These are phyloP conservation scores for Chelidonichthys spinosus DNA, from an alignment of 2,797 vertebrate species.

Conservation along the genomic window DNA sequence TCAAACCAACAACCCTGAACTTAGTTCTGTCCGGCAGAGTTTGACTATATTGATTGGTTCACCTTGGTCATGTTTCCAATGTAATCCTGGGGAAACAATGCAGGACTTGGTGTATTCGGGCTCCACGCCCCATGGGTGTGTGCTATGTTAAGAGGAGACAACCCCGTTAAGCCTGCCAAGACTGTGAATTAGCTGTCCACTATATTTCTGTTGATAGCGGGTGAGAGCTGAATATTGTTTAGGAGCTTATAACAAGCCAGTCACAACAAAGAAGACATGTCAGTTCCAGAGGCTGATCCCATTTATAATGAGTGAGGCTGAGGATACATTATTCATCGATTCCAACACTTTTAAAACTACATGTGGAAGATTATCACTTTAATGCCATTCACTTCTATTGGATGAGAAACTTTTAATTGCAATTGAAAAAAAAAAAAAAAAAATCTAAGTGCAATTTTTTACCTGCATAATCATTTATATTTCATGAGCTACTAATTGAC, in stretches of 20 bases:
- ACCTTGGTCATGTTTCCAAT: conserved; percentile 65
- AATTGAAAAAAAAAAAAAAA: conserved; percentile 4
- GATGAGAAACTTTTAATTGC: conserved; percentile 45
- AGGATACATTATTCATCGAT: conserved; percentile 25
- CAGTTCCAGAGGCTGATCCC: conserved; percentile 32
- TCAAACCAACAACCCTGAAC: conserved; percentile 42
- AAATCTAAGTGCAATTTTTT: conserved; percentile 36
- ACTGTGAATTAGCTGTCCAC: conserved; percentile 56
- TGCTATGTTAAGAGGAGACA: conserved; percentile 55
- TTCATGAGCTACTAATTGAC: conserved; percentile 72
- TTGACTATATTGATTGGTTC: conserved; percentile 69
- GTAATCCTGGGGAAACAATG: conserved; percentile 36
- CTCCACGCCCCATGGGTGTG: conserved; percentile 44
- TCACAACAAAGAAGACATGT: conserved; percentile 38
- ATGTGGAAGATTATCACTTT: conserved; percentile 24
- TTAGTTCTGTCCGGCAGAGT: conserved; percentile 40
- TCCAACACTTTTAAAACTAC: conserved; percentile 31
- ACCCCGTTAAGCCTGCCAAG: conserved; percentile 51
- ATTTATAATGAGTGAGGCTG: conserved; percentile 21
- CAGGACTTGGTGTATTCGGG: conserved; percentile 54
- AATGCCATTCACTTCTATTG: conserved; percentile 7
- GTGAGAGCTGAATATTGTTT: conserved; percentile 47
- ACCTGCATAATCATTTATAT: conserved; percentile 66
- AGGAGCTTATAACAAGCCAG: conserved; percentile 37
- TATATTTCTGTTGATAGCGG: conserved; percentile 57